Percentiles rank a stretch among this genome's conserved stretches.
phyloP scores from a whole-genome alignment of 2,797 vertebrate genomes.

The Crocidura indochinensis region DNA sequence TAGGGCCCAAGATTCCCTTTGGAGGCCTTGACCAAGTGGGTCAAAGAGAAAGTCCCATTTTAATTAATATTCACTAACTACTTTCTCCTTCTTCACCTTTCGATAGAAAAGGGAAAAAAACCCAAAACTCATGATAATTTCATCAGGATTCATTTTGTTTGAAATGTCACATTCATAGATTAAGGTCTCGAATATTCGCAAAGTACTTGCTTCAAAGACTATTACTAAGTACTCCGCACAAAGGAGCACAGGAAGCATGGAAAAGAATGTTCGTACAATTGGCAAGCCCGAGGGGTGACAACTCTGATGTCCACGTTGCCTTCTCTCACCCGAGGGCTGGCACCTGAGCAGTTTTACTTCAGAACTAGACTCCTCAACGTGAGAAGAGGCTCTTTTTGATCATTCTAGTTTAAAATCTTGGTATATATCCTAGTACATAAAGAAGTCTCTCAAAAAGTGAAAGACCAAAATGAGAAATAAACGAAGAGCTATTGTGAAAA shows the following conservation, averaged over 20 bases:
- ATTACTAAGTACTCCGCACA: no score
- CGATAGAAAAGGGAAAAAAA: slow-evolving; percentile 42
- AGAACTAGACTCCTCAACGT: neutral
- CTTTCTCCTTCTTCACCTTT: slow-evolving; percentile 64
- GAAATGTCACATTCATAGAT: slow-evolving; percentile 43
- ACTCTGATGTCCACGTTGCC: no score
- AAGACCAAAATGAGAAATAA: slow-evolving; percentile 43
- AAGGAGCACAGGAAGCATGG: no score
- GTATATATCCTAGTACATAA: slow-evolving; percentile 48
- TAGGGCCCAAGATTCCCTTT: slow-evolving; percentile 36
- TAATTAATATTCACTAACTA: slow-evolving; percentile 37
- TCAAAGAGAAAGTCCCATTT: slow-evolving; percentile 68
- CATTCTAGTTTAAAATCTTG: slow-evolving; percentile 50
- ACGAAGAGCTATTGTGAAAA: slow-evolving; percentile 61
- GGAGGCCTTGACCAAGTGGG: neutral
- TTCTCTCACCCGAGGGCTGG: no score
- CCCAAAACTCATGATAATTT: slow-evolving; percentile 61
- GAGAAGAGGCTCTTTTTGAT: neutral
- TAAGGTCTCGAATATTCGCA: slow-evolving; percentile 66
- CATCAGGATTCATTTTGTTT: slow-evolving; percentile 49
- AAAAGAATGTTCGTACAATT: no score
- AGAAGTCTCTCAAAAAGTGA: slow-evolving; percentile 35
- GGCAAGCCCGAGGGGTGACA: no score
- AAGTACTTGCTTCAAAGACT: slow-evolving; percentile 52
- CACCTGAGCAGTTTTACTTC: no score